Evolutionary conservation across 2,888 invertebrate species (phyloP), one percentile per base, ranked within the genome.

Genomic region (Fabriciana adippe): DNA sequence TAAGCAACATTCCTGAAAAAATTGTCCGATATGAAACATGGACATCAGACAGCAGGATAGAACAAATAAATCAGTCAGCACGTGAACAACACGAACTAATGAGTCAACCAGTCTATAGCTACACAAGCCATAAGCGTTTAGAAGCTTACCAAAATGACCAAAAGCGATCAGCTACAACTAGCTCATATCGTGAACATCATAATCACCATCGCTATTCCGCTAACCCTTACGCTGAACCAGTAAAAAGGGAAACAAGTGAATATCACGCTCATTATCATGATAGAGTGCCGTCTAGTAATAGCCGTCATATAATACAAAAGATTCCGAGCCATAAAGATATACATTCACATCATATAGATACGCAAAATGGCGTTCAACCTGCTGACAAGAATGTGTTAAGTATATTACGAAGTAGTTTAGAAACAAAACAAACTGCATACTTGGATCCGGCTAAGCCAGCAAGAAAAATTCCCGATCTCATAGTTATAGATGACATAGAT

Each of bases 361-460:
- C 82, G 50, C 82, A 86, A 57, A 86, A 81, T 70, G 89, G 90
- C 54, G 85, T 92, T 35, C 76, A 76, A 66, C 94, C 94, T 48
- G 95, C 94, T n/a, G 94, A 96, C 80, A 95, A 95, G 81, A 92
- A 94, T 72, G 95, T 96, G n/a, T 86, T 96, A 70, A 95, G 94
- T 79, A 93, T 96, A 78, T 85, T 96, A 64, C 91, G 96, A 78
- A 95, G 94, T 76, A 96, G 95, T 82, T 89, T 96, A 76, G 96
- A 96, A 87, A 94, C 94, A 60, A 95, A 91, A 77, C 90, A 92
- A 78, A 84, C 94, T 69, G 93, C 90, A 55, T 91, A 89, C 66
- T 86, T 89, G 67, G 94, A 94, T 75, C 90, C 93, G 26, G 83
- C 91, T 69, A 94, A 93, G 79, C 88, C 92, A 75, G 79, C 87